Base-by-base conservation (phyloP, 2,888 invertebrate genomes). In the Perdita meconis region DNA sequence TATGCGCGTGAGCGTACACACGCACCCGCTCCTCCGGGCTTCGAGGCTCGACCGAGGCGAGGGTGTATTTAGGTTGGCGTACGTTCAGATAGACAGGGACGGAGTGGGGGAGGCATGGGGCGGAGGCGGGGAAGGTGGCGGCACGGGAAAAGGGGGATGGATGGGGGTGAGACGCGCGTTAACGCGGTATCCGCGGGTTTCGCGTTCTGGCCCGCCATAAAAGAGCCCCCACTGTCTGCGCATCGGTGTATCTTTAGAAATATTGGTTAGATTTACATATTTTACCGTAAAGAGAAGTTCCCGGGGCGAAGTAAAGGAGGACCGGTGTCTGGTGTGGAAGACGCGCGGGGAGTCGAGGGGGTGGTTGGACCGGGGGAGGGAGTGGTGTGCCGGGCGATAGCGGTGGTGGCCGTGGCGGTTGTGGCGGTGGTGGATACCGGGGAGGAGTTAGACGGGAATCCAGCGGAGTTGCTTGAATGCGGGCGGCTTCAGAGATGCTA, bases 191-290 rank as follows among this genome's bases (percentile, higher is more conserved):
- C 86, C 84, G 88, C 87, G 84, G 87, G 82, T 85, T 85, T 87
- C 87, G 86, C 86, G 80, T 83, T 86, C 77, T 82, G 85, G 81
- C 81, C 85, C 86, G 75, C 89, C 88, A 86, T 90, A 90, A 90
- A 90, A 89, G 88, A 86, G 86, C 85, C 80, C 78, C 81, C 81
- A 55, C 75, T 75, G 77, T 73, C 78, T 71, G 82, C 78, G 78
- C 68, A 80, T 79, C 80, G 83, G 82, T 82, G 89, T 89, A 89
- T 90, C 90, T 90, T 91, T 90, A 90, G 89, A 91, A 91, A 91
- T 91, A 91, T 91, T 90, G 91, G 91, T 90, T 90, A 90, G 90
- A 91, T 91, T 91, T 91, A 89, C 91, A 91, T 91, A 90, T 91
- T 91, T 91, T 90, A 90, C 89, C 83, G 88, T 88, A 88, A 89